Conservation (phyloP, 2,888 invertebrate genomes). For the Xylota sylvarum region DNA sequence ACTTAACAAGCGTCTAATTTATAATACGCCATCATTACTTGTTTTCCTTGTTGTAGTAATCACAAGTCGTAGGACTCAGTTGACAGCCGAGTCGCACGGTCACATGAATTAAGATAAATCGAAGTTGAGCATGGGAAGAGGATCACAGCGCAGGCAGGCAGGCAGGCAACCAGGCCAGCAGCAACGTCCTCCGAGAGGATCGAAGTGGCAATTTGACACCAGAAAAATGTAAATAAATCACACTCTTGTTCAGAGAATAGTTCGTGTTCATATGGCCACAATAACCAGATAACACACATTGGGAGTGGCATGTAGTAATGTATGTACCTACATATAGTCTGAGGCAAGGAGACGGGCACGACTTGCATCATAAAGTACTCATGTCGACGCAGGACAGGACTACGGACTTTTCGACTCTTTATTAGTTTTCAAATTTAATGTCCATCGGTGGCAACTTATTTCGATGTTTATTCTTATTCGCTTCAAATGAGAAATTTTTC, state of each 20-base stretch:
- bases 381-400: conserved; percentile 42
- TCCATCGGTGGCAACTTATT: conserved; percentile 58
- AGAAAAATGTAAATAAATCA: conserved; percentile 74
- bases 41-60: conserved; percentile 27
- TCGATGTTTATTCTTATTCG: conserved; percentile 56
- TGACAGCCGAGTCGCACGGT: conserved; percentile 67
- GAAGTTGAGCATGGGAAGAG: conserved; percentile 58
- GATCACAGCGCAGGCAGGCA: conserved; percentile 5
- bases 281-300: conserved; percentile 56
- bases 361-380: conserved; percentile 71
- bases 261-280: conserved; percentile 50
- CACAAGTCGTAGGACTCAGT: conserved; percentile 64
- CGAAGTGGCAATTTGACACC: conserved; percentile 75
- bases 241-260: conserved; percentile 49
- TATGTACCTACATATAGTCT: conserved; percentile 44
- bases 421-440: conserved; percentile 74
- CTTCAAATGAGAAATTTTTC: conserved; percentile 50
- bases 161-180: conserved; percentile 1
- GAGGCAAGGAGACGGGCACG: conserved; percentile 34
- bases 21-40: conserved; percentile 45
- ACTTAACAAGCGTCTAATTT: conserved; percentile 64
- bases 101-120: conserved; percentile 76
- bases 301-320: conserved; percentile 50
- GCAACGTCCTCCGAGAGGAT: conserved; percentile 62
- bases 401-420: conserved; percentile 46